Conservation (phyloP, 1,140 invertebrate species). For the Drosophila ohnishii region DNA sequence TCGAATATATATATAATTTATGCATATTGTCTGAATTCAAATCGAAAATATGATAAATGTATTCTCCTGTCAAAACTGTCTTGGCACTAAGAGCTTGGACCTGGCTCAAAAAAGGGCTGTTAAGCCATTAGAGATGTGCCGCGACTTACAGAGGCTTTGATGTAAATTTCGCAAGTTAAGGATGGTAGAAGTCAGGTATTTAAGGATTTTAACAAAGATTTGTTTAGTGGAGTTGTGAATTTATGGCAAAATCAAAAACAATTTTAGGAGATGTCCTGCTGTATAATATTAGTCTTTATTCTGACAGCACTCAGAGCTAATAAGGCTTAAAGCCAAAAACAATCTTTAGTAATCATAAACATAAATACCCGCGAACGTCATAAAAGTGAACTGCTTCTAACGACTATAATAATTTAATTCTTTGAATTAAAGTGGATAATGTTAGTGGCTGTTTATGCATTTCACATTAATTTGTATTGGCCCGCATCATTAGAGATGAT, state of each 20-base stretch:
- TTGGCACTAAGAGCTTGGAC: constrained; percentile 33
- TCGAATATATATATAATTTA: constrained; percentile 49
- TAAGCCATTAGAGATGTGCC: constrained; percentile 18
- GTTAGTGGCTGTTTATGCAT: not conserved
- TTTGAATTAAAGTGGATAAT: not conserved
- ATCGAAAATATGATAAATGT: constrained; percentile 56
- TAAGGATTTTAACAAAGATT: too few species aligned
- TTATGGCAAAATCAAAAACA: too few species aligned
- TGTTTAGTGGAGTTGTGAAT: too few species aligned
- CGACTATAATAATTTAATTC: not conserved
- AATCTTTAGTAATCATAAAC: not conserved
- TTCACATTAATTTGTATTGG: not conserved
- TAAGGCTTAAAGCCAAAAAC: not conserved
- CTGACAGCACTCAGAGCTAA: not conserved
- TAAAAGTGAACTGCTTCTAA: too few species aligned
- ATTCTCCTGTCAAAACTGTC: constrained; percentile 30
- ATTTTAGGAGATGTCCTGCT: too few species aligned
- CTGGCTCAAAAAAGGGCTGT: constrained; percentile 3
- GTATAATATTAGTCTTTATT: too few species aligned
- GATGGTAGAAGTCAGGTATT: not conserved
- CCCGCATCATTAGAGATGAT: constrained; percentile 13
- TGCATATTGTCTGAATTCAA: constrained; percentile 41
- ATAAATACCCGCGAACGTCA: too few species aligned
- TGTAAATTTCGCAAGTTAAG: not conserved
- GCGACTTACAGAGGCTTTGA: not conserved